These are phyloP conservation scores for Pangasius larnaudii DNA, from an alignment of 2,797 vertebrate genomes.

Conservation along the genomic window DNA sequence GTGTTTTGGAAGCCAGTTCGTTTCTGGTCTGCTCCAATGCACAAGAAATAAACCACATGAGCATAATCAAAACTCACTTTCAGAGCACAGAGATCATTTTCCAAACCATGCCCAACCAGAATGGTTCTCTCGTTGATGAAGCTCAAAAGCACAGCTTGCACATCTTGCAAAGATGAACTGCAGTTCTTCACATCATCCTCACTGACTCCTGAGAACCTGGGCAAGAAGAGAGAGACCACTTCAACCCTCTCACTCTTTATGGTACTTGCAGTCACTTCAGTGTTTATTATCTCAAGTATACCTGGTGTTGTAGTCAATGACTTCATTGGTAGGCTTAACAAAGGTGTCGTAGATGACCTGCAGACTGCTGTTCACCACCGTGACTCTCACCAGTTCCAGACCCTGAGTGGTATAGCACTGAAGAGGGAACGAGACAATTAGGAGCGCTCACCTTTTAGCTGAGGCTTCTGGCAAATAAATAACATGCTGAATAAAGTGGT, in stretches of 20 bases:
- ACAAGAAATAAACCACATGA: neutral
- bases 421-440: neutral
- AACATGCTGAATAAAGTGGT: neutral
- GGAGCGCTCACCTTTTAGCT: neutral
- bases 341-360: conserved; percentile 80
- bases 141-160: conserved; percentile 77
- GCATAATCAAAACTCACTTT: conserved; percentile 76
- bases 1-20: neutral
- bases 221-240: neutral
- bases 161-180: conserved; percentile 69
- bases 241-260: neutral
- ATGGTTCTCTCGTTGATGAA: conserved; percentile 79
- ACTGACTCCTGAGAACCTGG: conserved; percentile 80
- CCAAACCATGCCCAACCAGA: conserved; percentile 81
- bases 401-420: conserved; percentile 83
- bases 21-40: neutral
- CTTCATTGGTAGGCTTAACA: conserved; percentile 80
- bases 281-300: conserved; percentile 54
- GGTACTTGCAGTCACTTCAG: neutral
- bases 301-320: conserved; percentile 84
- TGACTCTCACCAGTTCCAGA: conserved; percentile 80
- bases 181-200: conserved; percentile 75
- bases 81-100: conserved; percentile 77
- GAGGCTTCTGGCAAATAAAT: neutral
- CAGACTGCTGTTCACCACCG: conserved; percentile 77